Evolutionary conservation across 2,888 invertebrate genomes (phyloP), one percentile per base, ranked within the genome.

Genomic region (Amblyjoppa fuscipennis): DNA sequence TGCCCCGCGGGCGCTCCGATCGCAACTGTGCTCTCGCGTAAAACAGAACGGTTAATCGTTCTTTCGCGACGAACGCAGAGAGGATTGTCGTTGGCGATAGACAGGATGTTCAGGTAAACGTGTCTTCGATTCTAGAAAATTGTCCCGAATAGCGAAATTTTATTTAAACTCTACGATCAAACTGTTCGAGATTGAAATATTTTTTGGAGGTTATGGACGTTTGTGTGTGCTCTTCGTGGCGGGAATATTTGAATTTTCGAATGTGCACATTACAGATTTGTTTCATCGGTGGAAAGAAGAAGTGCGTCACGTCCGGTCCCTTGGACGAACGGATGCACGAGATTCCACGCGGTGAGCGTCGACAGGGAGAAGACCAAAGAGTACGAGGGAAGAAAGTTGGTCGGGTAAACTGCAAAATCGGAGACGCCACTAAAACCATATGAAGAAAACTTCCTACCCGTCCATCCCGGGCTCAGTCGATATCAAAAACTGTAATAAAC

Each of bases 371-470:
- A 91, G 89, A 96, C 95, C 81, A 96, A 96, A 90, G 96, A 96
- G 91, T 97, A 97, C 91, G 95, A 95, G 91, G 97, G 97, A 85
- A 96, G 97, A 91, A 97, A 97, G 94, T 94, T 97, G 83, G 95
- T 97, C 86, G 97, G 97, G 97, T 97, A 94, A 95, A 95, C 81
- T 68, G 16, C 9, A 25, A 59, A 28, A 59, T 25, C 25, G 13
- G 11, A 25, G 11, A 25, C 7, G 38, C 7, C 38, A 7, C 2
- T 38, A 9, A 34, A 4, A 34, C 3, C 4, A 34, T 34, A 34
- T 34, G 2, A 34, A 34, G 4, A 2, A 34, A 4, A 20, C 20
- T 20, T 20, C 20, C 20, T 20, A 20, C 20, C 20, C 20, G 20
- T 20, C 20, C 20, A 20, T 20, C 20, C 20, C 20, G 20, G 20